Base-by-base conservation (phyloP, 2,888 invertebrate genomes). In the Limnephilus auricula region DNA sequence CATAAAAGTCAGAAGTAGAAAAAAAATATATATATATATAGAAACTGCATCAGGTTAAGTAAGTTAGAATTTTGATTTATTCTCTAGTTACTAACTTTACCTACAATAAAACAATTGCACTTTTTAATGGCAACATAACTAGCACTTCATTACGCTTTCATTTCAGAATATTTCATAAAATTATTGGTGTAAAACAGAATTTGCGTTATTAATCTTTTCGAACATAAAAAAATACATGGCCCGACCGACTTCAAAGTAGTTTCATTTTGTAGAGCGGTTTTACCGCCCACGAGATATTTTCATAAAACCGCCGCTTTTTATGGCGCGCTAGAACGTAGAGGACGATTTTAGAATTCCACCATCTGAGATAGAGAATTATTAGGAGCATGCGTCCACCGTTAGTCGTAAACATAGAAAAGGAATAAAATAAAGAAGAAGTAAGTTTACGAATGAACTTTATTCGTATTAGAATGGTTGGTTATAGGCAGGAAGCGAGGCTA, bases 391-490 rank as follows among this genome's bases (percentile, higher is more conserved):
- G 80, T 15, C 31, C 32, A 82, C 80, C 80, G 32, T 31, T 3
- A 13, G 80, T 15, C 80, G 32, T 34, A 82, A 82, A 82, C 80
- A 82, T 32, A 82, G 32, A 82, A 32, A 82, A 32, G 18, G 5
- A 82, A 32, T 32, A 82, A 82, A 82, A 31, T 32, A 82, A 82
- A 31, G 32, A 32, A 5, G 30, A 32, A 82, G 32, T 82, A 32
- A 82, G 32, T 82, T 82, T 82, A 82, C 80, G 80, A 34, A 82
- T 18, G 2, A 15, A 82, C 32, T 82, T 82, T 82, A 82, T 82
- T 82, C 31, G 80, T 82, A 15, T 82, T 82, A 65, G 65, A 65
- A 65, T 65, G 65, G 65, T 25, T 65, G n/a, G 65, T 65, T 65
- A 65, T n/a, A 65, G 65, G 25, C 65, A 65, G n/a, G 25, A 65